Evolutionary conservation across 64 coral and sea anemone genomes (phyloP).

Genomic region (Exaiptasia diaphana): DNA sequence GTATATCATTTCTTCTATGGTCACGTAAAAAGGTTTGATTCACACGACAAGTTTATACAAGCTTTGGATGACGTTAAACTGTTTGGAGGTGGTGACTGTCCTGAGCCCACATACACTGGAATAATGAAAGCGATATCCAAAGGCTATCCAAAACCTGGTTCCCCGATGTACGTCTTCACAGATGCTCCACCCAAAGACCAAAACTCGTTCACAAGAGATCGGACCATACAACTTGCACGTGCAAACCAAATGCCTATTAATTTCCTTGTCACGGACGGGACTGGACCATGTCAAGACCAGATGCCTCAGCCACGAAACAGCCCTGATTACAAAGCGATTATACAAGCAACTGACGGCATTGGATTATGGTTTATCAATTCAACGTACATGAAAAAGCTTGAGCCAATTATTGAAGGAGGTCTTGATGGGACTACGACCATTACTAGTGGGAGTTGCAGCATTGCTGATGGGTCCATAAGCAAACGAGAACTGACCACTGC

Average conservation of each 20-base stretch:
- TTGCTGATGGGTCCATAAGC: too few species aligned
- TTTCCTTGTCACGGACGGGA: conserved; percentile 46
- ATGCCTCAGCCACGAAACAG: too few species aligned
- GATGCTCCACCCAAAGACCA: conserved; percentile 56
- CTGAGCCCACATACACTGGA: conserved; percentile 48
- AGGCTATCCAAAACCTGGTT: neutral
- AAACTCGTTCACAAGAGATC: conserved; percentile 38
- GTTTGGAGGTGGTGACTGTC: conserved; percentile 37
- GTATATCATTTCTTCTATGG: too few species aligned
- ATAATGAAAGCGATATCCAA: conserved; percentile 37
- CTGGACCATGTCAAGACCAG: neutral
- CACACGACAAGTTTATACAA: neutral
- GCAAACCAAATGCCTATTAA: conserved; percentile 30
- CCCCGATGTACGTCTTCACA: conserved; percentile 71
- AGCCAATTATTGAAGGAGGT: too few species aligned
- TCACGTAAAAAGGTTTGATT: neutral
- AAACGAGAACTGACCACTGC: too few species aligned
- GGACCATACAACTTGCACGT: conserved; percentile 7
- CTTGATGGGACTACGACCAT: too few species aligned
- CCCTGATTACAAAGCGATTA: neutral
- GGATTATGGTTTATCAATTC: too few species aligned
- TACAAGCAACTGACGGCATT: neutral
- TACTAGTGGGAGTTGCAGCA: too few species aligned
- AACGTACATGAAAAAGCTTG: too few species aligned
- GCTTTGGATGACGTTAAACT: conserved; percentile 4